Evolutionary conservation across 2,888 invertebrate species (phyloP), one percentile per base, ranked within the genome.

Genomic region (Drosophila greeni): DNA sequence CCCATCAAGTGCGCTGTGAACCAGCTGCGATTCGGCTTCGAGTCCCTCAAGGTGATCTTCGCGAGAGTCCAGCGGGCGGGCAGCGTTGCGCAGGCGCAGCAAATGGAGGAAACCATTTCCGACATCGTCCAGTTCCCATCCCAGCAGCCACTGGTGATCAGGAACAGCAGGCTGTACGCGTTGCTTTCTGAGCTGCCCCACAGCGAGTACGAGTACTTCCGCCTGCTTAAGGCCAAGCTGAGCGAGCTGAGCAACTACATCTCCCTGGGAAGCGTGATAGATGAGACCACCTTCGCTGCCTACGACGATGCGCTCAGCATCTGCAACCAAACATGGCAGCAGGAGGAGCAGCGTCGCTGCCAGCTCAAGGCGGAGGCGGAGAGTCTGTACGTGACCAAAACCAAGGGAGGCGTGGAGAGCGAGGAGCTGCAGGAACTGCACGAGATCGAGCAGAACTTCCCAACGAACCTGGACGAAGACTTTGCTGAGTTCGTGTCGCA

Each of bases 261-360:
- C 54, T 88, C 90, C 0, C 90, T 93, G 0, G 88, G 90, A 14
- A 90, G 91, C 20, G 88, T 87, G 39, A 83, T 92, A 0, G 90
- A 91, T 47, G 86, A 86, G 8, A 77, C 84, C 0, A 75, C 88
- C 1, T 91, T 91, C 78, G 73, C 83, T 0, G 88, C 90, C 2
- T 90, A 94, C 42, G 89, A 91, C 59, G 86, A 87, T 0, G 90
- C 93, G 0, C 85, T 95, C 0, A 90, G 90, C 53, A 89, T 91
- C 40, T 91, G 95, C 52, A 93, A 94, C 23, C 87, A 90, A 55
- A 90, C 92, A 0, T 97, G 97, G 96, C 92, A 93, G 79, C 91
- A 92, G 60, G 94, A 95, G 75, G 93, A 95, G 78, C 91, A 92
- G 49, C 92, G 92, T 26, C 91, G 91, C 18, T 92, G 92, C 72